Evolutionary conservation across 2,113 vertebrate species (phyloP).

Genomic region (Equus quagga): DNA sequence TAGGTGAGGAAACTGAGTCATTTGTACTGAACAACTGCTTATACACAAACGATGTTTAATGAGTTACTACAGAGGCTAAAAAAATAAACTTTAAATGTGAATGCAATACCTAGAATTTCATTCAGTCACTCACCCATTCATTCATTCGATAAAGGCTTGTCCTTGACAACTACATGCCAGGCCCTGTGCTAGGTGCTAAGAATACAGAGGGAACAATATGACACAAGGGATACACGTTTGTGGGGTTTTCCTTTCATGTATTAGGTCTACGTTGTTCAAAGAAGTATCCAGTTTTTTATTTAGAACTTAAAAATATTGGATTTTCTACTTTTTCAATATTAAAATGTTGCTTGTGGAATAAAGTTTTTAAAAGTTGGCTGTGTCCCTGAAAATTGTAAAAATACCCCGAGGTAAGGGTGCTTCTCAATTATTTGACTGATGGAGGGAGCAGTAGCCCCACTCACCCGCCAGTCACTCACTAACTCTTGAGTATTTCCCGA

Average conservation of each 20-base stretch:
- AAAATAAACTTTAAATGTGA: not conserved
- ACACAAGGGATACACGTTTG: not conserved
- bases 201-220: not conserved
- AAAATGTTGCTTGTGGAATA: not conserved
- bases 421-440: constrained; percentile 23
- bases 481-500: not conserved
- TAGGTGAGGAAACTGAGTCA: not conserved
- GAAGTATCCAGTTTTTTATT: not conserved
- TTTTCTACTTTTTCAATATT: constrained; percentile 14
- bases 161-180: not conserved
- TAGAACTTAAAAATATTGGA: not conserved
- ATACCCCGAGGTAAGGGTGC: not conserved
- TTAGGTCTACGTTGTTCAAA: not conserved
- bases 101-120: not conserved
- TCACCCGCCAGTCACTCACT: not conserved
- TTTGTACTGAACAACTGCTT: not conserved
- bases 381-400: constrained; percentile 43
- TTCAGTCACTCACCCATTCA: not conserved
- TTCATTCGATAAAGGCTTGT: not conserved
- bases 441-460: not conserved
- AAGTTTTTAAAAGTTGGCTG: not conserved
- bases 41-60: not conserved
- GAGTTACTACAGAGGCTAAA: not conserved
- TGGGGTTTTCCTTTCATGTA: not conserved
- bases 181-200: not conserved